A percentile compares a stretch with the other conserved stretches of the same genome.
Evolutionary conservation across 2,888 invertebrate species (phyloP).

Genomic region (Himalopsyche anomala): DNA sequence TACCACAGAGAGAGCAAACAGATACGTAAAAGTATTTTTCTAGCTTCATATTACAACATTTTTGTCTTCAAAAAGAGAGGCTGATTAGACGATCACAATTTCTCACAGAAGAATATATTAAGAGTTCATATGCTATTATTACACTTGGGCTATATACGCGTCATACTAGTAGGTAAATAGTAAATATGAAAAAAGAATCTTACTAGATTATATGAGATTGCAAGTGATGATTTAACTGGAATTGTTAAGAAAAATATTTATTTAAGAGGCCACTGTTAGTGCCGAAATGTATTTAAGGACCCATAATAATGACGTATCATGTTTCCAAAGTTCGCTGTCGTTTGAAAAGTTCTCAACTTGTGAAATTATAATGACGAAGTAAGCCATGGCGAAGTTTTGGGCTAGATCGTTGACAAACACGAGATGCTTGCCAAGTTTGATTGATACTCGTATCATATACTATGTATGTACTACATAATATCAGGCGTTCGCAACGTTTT

Average conservation of each 20-base stretch:
- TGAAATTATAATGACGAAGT: constrained; percentile 52
- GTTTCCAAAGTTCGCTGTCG: constrained; percentile 13
- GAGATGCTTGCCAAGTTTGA: constrained; percentile 57
- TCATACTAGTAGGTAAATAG: too few species aligned
- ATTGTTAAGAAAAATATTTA: not conserved
- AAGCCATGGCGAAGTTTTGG: constrained; percentile 31
- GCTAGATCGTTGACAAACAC: constrained; percentile 55
- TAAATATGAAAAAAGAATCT: too few species aligned
- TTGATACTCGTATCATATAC: constrained; percentile 51
- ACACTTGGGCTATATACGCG: too few species aligned
- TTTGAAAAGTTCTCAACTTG: constrained; percentile 19
- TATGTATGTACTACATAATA: not conserved
- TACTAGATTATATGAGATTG: too few species aligned
- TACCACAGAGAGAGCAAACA: too few species aligned
- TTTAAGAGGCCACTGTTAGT: not conserved
- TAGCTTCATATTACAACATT: too few species aligned
- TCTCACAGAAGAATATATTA: too few species aligned
- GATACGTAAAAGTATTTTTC: too few species aligned
- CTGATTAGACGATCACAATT: too few species aligned
- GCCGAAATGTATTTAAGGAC: not conserved
- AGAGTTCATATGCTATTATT: too few species aligned
- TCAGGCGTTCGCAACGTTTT: not conserved
- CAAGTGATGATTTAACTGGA: not conserved
- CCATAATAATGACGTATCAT: constrained; percentile 49
- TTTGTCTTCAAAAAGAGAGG: too few species aligned